These are phyloP conservation scores for Gortyna flavago DNA, from an alignment of 2,888 invertebrate genomes.

Conservation along the genomic window DNA sequence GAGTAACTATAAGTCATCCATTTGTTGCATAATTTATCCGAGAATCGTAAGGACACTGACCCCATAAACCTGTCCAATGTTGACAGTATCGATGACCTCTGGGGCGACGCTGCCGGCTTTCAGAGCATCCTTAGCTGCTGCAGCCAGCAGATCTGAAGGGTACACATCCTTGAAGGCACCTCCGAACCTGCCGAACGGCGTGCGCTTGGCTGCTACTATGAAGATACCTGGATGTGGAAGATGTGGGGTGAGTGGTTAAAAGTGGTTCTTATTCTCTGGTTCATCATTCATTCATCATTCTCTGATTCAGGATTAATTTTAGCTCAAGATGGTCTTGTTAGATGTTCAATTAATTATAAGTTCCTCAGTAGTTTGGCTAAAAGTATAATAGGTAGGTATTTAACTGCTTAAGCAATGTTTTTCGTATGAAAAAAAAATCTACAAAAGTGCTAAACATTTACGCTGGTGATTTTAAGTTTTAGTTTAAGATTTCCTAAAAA, in stretches of 20 bases:
- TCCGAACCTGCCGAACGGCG: conserved; percentile 98
- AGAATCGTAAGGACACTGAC: conserved; percentile 74
- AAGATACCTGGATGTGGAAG: conserved; percentile 92
- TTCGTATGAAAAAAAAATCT: not conserved
- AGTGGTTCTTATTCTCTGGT: not conserved
- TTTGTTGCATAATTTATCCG: no score
- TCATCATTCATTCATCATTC: not conserved
- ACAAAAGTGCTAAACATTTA: not conserved
- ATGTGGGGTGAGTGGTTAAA: not conserved
- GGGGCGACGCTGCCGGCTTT: conserved; percentile 94
- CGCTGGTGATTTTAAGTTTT: not conserved
- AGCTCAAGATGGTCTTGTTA: not conserved
- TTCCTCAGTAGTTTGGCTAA: not conserved
- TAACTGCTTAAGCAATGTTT: not conserved
- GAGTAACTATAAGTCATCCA: no score
- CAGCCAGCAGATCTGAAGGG: conserved; percentile 94
- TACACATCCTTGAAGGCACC: conserved; percentile 93
- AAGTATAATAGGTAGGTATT: not conserved
- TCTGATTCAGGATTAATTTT: not conserved
- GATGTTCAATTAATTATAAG: not conserved
- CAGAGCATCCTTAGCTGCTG: conserved; percentile 94
- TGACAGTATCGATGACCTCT: conserved; percentile 95
- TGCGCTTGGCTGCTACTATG: conserved; percentile 98
- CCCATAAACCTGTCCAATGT: conserved; percentile 96
- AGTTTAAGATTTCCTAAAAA: no score